Conservation (phyloP, 53 echinoderm and acorn worm species). For the Glandiceps talaboti region DNA sequence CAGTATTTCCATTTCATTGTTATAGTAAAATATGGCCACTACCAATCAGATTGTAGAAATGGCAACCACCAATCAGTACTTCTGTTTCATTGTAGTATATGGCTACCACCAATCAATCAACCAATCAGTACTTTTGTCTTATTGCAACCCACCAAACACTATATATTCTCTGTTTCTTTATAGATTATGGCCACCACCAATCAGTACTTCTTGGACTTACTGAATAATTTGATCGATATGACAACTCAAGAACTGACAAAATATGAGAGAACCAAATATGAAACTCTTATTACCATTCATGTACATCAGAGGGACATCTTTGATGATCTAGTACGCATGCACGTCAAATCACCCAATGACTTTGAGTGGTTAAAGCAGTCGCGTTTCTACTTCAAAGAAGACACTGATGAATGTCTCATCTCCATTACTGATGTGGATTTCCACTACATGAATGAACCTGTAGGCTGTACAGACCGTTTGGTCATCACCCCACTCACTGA, state of each 20-base stretch:
- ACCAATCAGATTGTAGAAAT: too few species aligned
- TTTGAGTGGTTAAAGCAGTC: constrained; percentile 99
- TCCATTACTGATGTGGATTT: constrained; percentile 99
- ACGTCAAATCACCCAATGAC: constrained; percentile 83
- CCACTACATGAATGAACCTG: constrained; percentile 86
- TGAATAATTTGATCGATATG: constrained; percentile 74
- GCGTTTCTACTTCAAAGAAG: constrained; percentile 97
- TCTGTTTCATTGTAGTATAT: too few species aligned
- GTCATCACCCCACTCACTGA: constrained; percentile 99
- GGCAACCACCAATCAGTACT: too few species aligned
- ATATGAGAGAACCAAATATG: constrained; percentile 96
- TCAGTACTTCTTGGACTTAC: constrained; percentile 92
- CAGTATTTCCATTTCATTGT: too few species aligned
- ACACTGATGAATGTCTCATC: constrained; percentile 76
- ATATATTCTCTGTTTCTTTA: too few species aligned
- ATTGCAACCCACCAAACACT: too few species aligned
- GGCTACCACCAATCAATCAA: too few species aligned
- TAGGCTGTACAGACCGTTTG: constrained; percentile 93
- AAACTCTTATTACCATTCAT: constrained; percentile 97
- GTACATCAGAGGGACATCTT: constrained; percentile 99
- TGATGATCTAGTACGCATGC: constrained; percentile 99
- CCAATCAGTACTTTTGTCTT: too few species aligned
- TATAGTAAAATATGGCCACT: too few species aligned
- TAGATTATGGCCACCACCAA: constrained; percentile 98
- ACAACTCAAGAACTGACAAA: constrained; percentile 92